phyloP scores from a whole-genome alignment of 2,888 invertebrate genomes.

The Philonicus albiceps region DNA sequence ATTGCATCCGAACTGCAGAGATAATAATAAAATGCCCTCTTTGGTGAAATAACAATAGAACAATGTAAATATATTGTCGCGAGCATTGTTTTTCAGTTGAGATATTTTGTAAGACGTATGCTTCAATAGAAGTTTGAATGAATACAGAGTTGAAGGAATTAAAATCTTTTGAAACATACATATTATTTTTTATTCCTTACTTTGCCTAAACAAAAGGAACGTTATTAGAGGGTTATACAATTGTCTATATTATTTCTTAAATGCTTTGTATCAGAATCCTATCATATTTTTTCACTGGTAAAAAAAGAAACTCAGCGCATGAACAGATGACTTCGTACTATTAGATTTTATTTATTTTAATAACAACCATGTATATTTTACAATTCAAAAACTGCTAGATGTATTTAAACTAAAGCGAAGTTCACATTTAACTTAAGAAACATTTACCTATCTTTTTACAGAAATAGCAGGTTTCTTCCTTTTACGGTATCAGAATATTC shows the following conservation, averaged over 20 bases:
- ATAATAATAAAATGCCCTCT: constrained; percentile 5
- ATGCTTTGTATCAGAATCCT: background rate
- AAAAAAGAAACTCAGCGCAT: no score
- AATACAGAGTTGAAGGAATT: background rate
- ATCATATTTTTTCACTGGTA: no score
- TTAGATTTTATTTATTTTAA: no score
- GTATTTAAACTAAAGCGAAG: no score
- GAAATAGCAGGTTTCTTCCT: background rate
- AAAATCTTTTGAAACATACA: background rate
- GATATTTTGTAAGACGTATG: background rate
- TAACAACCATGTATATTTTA: no score
- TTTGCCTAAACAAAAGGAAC: no score
- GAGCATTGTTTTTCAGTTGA: background rate
- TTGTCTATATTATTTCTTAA: background rate
- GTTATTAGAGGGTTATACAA: background rate
- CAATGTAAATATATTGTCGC: background rate
- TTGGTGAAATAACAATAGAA: constrained; percentile 11
- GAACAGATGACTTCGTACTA: background rate
- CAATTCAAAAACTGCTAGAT: no score
- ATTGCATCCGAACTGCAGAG: background rate
- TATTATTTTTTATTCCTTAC: background rate
- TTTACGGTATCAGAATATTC: background rate
- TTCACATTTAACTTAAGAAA: no score
- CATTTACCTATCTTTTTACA: no score
- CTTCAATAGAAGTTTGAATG: background rate